A percentile compares a stretch with the other conserved stretches of the same genome.
phyloP scores from a whole-genome alignment of 2,797 vertebrate genomes.

The Enteromius afrohamiltoni region DNA sequence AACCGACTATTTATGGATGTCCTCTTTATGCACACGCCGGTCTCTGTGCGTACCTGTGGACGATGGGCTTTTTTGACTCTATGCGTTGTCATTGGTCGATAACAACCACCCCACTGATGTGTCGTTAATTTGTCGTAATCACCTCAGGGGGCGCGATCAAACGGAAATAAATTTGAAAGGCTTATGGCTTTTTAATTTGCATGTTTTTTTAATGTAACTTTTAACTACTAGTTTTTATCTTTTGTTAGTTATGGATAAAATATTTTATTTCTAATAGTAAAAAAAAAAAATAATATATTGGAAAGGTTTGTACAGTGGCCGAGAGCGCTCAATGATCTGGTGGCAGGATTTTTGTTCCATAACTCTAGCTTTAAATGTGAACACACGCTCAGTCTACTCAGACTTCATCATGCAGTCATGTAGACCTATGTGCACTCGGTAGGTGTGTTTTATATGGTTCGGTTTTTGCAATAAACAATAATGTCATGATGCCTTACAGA shows the following conservation, averaged over 20 bases:
- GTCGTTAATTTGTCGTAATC: too few species aligned
- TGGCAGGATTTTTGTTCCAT: too few species aligned
- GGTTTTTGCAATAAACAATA: too few species aligned
- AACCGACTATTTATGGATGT: background rate
- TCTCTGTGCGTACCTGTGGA: background rate
- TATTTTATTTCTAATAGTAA: background rate
- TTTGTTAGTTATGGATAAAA: background rate
- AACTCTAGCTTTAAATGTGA: too few species aligned
- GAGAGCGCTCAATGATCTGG: too few species aligned
- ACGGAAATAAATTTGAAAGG: background rate
- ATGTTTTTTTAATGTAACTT: background rate
- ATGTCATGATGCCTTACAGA: too few species aligned
- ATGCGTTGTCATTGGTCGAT: background rate
- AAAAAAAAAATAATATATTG: too few species aligned
- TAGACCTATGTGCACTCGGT: too few species aligned
- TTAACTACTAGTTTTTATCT: background rate
- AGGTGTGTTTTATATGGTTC: too few species aligned
- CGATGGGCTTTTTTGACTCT: background rate
- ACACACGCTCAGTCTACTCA: too few species aligned
- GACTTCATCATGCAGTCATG: too few species aligned
- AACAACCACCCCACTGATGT: background rate
- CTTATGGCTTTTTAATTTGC: background rate
- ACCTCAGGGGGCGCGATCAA: background rate
- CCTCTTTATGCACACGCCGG: background rate
- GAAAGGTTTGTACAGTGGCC: too few species aligned